phyloP scores from a whole-genome alignment of 2,113 vertebrate genomes.

The Scomber colias region DNA sequence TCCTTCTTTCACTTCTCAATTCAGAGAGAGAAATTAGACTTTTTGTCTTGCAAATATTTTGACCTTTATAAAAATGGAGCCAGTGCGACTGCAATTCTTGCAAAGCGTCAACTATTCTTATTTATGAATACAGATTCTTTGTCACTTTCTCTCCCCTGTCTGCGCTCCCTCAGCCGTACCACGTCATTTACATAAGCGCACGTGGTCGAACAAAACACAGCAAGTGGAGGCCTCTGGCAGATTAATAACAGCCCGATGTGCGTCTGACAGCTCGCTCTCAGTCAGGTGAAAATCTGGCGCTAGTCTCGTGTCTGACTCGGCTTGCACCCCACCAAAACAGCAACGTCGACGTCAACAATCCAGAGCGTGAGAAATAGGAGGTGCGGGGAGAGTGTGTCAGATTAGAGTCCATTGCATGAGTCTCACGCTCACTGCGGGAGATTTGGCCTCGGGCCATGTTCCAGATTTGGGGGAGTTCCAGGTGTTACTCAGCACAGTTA shows the following conservation, averaged over 20 bases:
- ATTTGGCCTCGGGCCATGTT: slow-evolving; percentile 73
- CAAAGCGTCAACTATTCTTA: slow-evolving; percentile 46
- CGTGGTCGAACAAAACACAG: slow-evolving; percentile 41
- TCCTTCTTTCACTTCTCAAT: slow-evolving; percentile 49
- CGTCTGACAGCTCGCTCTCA: slow-evolving; percentile 61
- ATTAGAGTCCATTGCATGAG: slow-evolving; percentile 73
- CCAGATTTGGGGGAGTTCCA: slow-evolving; percentile 77
- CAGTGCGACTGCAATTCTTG: slow-evolving; percentile 29
- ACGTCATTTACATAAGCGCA: slow-evolving; percentile 67
- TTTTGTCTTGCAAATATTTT: slow-evolving; percentile 71
- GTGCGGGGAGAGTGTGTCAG: slow-evolving; percentile 66
- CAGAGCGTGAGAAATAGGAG: slow-evolving; percentile 68
- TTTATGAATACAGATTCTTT: slow-evolving; percentile 48
- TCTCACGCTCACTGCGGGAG: slow-evolving; percentile 72
- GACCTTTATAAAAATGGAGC: slow-evolving; percentile 69
- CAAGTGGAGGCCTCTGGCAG: slow-evolving; percentile 36
- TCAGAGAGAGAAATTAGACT: slow-evolving; percentile 54
- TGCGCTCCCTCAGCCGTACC: slow-evolving; percentile 50
- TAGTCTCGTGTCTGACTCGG: slow-evolving; percentile 27
- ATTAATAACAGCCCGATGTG: slow-evolving; percentile 51
- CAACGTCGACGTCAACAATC: slow-evolving; percentile 62
- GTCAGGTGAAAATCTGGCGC: slow-evolving; percentile 44
- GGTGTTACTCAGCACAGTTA: slow-evolving; percentile 72
- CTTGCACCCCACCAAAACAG: slow-evolving; percentile 42
- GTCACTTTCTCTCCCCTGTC: slow-evolving; percentile 36